These are phyloP conservation scores for Turritopsis rubra DNA, from an alignment of 30 jellyfish, hydroid and myxozoan genomes.

Conservation along the genomic window DNA sequence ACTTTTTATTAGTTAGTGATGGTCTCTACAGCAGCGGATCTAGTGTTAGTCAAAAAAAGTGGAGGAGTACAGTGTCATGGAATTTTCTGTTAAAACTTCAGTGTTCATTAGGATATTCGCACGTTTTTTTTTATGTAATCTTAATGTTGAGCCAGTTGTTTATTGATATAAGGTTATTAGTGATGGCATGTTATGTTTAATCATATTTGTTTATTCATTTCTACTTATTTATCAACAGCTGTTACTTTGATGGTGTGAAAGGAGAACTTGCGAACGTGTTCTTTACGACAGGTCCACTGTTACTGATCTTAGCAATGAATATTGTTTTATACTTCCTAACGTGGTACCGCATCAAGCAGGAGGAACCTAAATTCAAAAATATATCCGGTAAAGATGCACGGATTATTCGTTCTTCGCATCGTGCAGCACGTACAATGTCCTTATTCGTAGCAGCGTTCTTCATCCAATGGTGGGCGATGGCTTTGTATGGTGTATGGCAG, in stretches of 20 bases:
- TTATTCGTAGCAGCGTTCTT: constrained; percentile 20
- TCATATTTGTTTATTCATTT: background rate
- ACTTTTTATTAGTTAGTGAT: too few species aligned
- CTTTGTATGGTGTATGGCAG: constrained; percentile 13
- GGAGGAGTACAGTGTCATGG: too few species aligned
- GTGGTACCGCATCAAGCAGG: constrained; percentile 17
- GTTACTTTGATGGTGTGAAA: constrained; percentile 21
- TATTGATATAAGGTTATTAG: background rate
- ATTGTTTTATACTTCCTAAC: constrained; percentile 2
- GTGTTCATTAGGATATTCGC: too few species aligned
- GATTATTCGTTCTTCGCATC: constrained; percentile 10
- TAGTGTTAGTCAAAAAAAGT: too few species aligned
- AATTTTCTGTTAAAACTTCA: too few species aligned
- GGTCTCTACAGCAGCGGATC: too few species aligned
- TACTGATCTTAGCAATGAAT: background rate
- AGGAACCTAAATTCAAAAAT: constrained; percentile 15
- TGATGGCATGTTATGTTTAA: background rate
- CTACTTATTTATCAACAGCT: background rate
- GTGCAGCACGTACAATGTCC: constrained; percentile 20
- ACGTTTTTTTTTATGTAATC: background rate
- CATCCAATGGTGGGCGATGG: constrained; percentile 31
- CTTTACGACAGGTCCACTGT: constrained; percentile 21
- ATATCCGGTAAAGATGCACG: constrained; percentile 5
- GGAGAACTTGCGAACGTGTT: constrained; percentile 18
- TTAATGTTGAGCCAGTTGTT: background rate